Base-by-base conservation (phyloP, 2,888 invertebrate genomes). In the Griposia aprilina region DNA sequence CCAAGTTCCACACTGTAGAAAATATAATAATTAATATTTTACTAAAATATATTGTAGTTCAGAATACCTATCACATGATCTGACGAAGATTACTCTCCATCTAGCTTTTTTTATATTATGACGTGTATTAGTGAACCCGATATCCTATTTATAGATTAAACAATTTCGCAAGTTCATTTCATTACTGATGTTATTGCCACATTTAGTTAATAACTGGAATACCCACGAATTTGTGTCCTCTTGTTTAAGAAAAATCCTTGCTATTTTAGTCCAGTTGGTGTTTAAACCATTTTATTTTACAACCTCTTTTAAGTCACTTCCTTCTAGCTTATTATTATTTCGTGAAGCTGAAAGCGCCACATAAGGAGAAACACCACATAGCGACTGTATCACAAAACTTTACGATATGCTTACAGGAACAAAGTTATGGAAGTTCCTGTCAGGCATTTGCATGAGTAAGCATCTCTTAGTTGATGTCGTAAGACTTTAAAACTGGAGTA, bases 301-400 rank as follows among this genome's bases (percentile, higher is more conserved):
- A 57, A 6, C 48, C 13, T 3, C 26, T 23, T 80, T 68, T 17
- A 50, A 70, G 69, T 76, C 10, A 45, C 48, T 59, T 36, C 15
- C 55, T 55, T 41, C 23, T 26, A 66, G 74, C n/a, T 26, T 76
- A 63, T 60, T 55, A 69, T 83, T 70, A 76, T 80, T 84, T 84
- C 41, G 30, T 71, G 65, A 70, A 72, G 72, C 79, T 74, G 57
- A 79, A 65, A 76, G 69, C n/a, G 15, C 20, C 67, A 30, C 71
- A 45, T 59, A 57, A n/a, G 59, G 71, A 50, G 23, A 60, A 52
- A 52, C 48, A 36, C 30, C n/a, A 48, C 30, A 30, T 60, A 74
- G 81, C 71, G 84, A 71, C 52, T 62, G 57, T 66, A 73, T 59
- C 66, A 57, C 85, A 36, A 59, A 80, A 85, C 73, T 85, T 82